Evolutionary conservation across 2,797 vertebrate genomes (phyloP).

Genomic region (Labroides dimidiatus): DNA sequence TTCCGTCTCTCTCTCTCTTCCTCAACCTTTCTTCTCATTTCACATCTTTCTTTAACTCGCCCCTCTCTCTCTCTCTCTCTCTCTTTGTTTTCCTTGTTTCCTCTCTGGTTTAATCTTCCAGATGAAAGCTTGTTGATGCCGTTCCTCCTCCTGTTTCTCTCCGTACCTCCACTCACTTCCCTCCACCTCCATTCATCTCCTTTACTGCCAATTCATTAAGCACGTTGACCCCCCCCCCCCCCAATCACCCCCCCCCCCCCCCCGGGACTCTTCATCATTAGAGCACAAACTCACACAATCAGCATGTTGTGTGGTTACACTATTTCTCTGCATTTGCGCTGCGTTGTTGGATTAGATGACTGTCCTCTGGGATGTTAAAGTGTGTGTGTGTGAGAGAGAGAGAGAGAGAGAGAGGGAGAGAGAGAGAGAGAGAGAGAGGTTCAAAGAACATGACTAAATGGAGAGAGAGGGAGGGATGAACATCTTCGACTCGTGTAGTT

Average conservation of each 20-base stretch:
- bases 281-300: slow-evolving; percentile 40
- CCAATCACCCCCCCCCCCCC: slow-evolving; percentile 27
- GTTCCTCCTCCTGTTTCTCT: slow-evolving; percentile 16
- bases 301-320: slow-evolving; percentile 42
- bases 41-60: background rate
- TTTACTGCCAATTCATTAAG: slow-evolving; percentile 61
- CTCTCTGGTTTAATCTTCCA: background rate
- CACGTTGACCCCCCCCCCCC: slow-evolving; percentile 1
- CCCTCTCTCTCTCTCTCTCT: background rate
- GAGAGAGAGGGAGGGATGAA: slow-evolving; percentile 79
- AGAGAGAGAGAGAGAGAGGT: slow-evolving; percentile 73
- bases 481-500: slow-evolving; percentile 31
- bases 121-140: slow-evolving; percentile 9
- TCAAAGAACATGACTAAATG: slow-evolving; percentile 89
- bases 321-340: slow-evolving; percentile 23
- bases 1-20: too few relatives aligned
- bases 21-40: background rate
- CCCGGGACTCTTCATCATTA: slow-evolving; percentile 49
- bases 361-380: slow-evolving; percentile 36
- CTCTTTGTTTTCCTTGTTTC: background rate
- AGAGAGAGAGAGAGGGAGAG: slow-evolving; percentile 66
- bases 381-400: slow-evolving; percentile 41
- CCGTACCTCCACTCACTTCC: slow-evolving; percentile 19
- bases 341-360: slow-evolving; percentile 40
- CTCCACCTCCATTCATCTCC: slow-evolving; percentile 44